Evolutionary conservation across 2,113 vertebrate genomes (phyloP), one percentile per base, ranked within the genome.

Genomic region (Scomber scombrus): DNA sequence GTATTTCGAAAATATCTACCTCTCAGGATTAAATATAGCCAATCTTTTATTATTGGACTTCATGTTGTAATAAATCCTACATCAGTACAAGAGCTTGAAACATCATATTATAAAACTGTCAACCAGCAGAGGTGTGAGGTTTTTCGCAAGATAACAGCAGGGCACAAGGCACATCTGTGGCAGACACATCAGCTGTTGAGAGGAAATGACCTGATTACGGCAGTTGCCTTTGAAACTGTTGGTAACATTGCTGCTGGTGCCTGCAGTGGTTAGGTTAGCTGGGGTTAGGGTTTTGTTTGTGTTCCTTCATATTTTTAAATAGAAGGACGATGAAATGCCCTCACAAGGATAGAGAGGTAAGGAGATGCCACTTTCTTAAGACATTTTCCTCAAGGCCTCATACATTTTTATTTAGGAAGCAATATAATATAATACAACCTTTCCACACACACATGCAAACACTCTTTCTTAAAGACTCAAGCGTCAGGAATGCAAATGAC

Each of bases 171-270:
- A 1, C 40, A 19, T 58, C 3, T 57, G 19, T 45, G 0, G 19
- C 19, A 40, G 12, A 49, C 8, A 7, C 11, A 49, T 58, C 54
- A 85, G 75, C 67, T 74, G 63, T 75, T 72, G 1, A 47, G 6
- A n/a, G 52, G 67, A 76, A 85, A 55, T 23, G 40, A 57, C 47
- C 23, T 68, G 31, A 9, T 61, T 68, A 0, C 1, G 3, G 19
- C 11, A 60, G 5, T 52, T 58, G 45, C 3, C 3, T 19, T 8
- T 2, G 34, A 40, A 6, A 8, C 8, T 40, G 34, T 2, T 7
- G 34, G 49, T 29, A 45, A 26, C 18, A 13, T 49, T 5, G 31
- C 18, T 29, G 34, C 34, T 40, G 34, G 34, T 40, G 8, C 6
- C 6, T 40, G 8, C 34, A 9, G 34, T 40, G 34, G 34, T 9